phyloP scores from a whole-genome alignment of 2,888 invertebrate species.

The Dicyrtoma fusca region DNA sequence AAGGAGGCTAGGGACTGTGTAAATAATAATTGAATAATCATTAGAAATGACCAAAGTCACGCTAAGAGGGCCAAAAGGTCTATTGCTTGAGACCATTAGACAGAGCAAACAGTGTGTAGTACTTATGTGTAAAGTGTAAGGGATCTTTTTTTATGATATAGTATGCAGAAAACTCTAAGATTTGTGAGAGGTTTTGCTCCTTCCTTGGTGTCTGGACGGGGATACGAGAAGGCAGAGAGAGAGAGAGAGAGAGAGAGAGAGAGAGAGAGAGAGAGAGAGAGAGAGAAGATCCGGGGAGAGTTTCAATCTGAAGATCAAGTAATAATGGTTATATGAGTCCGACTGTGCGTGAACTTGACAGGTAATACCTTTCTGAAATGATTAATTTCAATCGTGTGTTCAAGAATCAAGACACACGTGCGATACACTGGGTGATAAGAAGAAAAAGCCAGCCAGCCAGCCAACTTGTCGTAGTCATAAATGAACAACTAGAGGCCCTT shows the following conservation, averaged over 20 bases:
- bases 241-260: background rate
- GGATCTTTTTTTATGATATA: background rate
- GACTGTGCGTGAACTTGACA: constrained; percentile 46
- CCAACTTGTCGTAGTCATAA: background rate
- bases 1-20: too few relatives aligned
- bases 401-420: constrained; percentile 49
- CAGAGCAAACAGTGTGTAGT: background rate
- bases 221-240: background rate
- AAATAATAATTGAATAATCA: background rate
- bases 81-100: background rate
- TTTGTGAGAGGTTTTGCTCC: background rate
- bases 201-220: background rate
- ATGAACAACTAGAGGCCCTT: background rate
- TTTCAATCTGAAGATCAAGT: constrained; percentile 15
- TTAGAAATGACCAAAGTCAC: constrained; percentile 5
- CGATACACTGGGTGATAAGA: constrained; percentile 44
- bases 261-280: background rate
- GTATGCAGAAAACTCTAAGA: background rate
- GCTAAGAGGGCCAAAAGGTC: constrained; percentile 1
- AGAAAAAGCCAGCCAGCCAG: background rate
- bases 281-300: background rate
- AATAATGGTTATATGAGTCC: constrained; percentile 35
- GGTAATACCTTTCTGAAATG: constrained; percentile 45
- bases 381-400: constrained; percentile 50
- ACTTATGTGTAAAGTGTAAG: background rate